Evolutionary conservation across 1,140 invertebrate species (phyloP), one percentile per base, ranked within the genome.

Genomic region (Spodoptera frugiperda): DNA sequence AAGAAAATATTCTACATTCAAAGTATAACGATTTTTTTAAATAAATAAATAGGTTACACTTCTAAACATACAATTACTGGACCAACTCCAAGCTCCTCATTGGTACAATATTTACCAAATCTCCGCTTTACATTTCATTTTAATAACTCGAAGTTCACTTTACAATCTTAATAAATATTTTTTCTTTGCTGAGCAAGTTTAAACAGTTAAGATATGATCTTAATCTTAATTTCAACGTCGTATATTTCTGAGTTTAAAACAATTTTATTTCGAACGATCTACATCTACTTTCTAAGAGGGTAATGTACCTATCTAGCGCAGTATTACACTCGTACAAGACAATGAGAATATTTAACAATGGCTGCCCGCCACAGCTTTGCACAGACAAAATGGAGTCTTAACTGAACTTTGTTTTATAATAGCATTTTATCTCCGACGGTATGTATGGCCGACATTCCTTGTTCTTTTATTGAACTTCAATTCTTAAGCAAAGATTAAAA

Each of bases 271-370:
- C 55, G 25, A 59, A 33, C 25, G 12, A 4, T 59, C 55, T 59
- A 54, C 51, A 55, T 17, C 15, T 61, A 61, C n/a, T 61, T 65
- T 65, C 61, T 25, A 44, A 19, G 44, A 65, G 12, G 44, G 61
- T 65, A 48, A 65, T 61, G 57, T 39, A 65, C 61, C 39, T 65
- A 65, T 21, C 61, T 48, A 65, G 61, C 15, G 19, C 61, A 48
- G 12, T 65, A 65, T 49, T 48, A 49, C 44, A 65, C 19, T 48
- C 33, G 19, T 49, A 21, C 17, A 65, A 65, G 61, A 46, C 61
- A 65, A 48, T 48, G 61, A 48, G 61, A 65, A 65, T 65, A 49
- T 65, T 49, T 25, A 25, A 65, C 61, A 65, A 65, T 65, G 61
- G 61, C 61, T 65, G 61, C 61, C 44, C 17, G 46, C 61, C 61